phyloP scores from a whole-genome alignment of 2,797 vertebrate genomes.

The Etheostoma nigrum region DNA sequence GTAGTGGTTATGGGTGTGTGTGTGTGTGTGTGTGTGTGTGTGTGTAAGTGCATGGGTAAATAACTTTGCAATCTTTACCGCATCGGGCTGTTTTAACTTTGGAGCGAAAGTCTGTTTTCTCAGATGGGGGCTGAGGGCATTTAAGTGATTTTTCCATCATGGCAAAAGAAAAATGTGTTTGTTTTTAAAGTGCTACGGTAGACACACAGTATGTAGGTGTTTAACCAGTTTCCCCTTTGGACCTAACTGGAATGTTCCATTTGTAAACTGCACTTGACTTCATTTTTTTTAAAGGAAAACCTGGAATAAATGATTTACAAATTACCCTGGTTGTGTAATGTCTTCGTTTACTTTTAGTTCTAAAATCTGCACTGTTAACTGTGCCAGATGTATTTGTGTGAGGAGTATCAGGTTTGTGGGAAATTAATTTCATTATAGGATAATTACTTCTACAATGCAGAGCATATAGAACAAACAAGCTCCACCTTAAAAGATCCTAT shows the following conservation, averaged over 20 bases:
- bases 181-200: constrained; percentile 13
- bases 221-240: constrained; percentile 11
- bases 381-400: not conserved
- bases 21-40: constrained; percentile 1
- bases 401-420: constrained; percentile 1
- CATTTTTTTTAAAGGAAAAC: constrained; percentile 11
- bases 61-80: constrained; percentile 3
- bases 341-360: constrained; percentile 2
- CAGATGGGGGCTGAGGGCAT: constrained; percentile 12
- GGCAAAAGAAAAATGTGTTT: constrained; percentile 26
- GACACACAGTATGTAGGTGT: constrained; percentile 8
- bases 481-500: not conserved
- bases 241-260: constrained; percentile 36
- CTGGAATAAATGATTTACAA: constrained; percentile 36
- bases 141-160: constrained; percentile 39
- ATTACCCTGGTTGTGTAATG: constrained; percentile 4
- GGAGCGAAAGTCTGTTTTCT: constrained; percentile 40
- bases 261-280: constrained; percentile 23
- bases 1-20: not conserved
- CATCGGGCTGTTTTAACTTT: constrained; percentile 28
- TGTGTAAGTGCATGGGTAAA: constrained; percentile 27
- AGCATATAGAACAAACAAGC: not conserved
- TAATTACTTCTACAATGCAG: constrained; percentile 11
- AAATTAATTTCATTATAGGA: constrained; percentile 11
- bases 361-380: not conserved